Conservation (phyloP, 2,797 vertebrate genomes). For the Melanotaenia trifasciata region DNA sequence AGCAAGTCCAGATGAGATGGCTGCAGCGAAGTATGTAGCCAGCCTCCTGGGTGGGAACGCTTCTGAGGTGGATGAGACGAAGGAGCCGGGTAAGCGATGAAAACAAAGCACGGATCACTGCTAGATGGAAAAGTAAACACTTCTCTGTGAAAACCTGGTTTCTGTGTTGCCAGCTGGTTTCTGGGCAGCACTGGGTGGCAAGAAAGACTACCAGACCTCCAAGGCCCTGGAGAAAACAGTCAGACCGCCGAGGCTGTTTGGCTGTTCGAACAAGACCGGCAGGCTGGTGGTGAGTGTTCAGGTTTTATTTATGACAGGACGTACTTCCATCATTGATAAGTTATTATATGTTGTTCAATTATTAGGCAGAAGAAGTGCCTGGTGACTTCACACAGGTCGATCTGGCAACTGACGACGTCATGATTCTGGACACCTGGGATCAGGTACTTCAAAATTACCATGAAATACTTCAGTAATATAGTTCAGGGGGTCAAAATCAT, state of each 20-base stretch:
- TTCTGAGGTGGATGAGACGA: constrained; percentile 71
- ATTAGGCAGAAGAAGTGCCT: constrained; percentile 81
- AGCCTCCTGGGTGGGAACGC: constrained; percentile 66
- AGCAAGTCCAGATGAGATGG: constrained; percentile 67
- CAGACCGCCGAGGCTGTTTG: constrained; percentile 78
- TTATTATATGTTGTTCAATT: neutral
- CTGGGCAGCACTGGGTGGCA: constrained; percentile 83
- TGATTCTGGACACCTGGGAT: constrained; percentile 82
- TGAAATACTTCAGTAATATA: neutral
- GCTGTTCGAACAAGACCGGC: constrained; percentile 84
- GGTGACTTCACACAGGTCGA: constrained; percentile 80
- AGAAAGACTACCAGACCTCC: constrained; percentile 81
- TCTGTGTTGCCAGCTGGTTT: constrained; percentile 65
- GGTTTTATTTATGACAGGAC: neutral
- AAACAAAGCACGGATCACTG: neutral
- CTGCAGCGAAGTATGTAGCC: constrained; percentile 70
- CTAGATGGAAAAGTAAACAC: neutral
- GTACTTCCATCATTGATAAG: neutral
- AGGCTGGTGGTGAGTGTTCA: constrained; percentile 74
- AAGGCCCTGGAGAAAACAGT: constrained; percentile 58
- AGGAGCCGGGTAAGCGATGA: constrained; percentile 75
- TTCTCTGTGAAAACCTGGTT: constrained; percentile 9
- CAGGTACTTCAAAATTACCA: constrained; percentile 65
- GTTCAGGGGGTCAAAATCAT: neutral
- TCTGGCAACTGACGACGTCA: constrained; percentile 83